A percentile compares a stretch with the other conserved stretches of the same genome.
phyloP scores from a whole-genome alignment of 1,140 invertebrate genomes.

The Ceratoteleas bidentatus region DNA sequence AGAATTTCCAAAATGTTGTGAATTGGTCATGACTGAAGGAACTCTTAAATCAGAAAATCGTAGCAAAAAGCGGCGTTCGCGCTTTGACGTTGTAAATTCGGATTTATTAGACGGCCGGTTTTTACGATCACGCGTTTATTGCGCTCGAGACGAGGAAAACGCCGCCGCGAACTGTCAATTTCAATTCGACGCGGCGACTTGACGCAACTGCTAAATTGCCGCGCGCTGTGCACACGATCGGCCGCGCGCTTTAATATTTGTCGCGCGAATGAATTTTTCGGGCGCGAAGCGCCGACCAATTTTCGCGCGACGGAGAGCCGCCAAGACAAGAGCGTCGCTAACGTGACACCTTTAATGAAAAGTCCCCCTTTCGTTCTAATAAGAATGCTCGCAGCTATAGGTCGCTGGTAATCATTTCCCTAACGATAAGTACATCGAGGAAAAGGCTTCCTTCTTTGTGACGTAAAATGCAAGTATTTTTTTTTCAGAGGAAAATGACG shows the following conservation, averaged over 20 bases:
- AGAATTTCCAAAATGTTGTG: too few relatives aligned
- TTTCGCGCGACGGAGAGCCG: too few relatives aligned
- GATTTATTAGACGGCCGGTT: slow-evolving; percentile 6
- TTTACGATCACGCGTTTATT: slow-evolving; percentile 18
- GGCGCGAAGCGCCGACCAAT: too few relatives aligned
- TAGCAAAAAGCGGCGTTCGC: neutral
- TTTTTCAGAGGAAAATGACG: too few relatives aligned
- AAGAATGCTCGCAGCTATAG: slow-evolving; percentile 50
- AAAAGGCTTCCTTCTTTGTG: too few relatives aligned
- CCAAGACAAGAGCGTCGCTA: slow-evolving; percentile 4
- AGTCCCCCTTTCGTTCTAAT: slow-evolving; percentile 29
- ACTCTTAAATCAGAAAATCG: too few relatives aligned
- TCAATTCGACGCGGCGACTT: slow-evolving; percentile 12
- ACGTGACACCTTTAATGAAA: slow-evolving; percentile 36
- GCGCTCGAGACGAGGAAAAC: slow-evolving; percentile 5
- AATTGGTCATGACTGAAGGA: too few relatives aligned
- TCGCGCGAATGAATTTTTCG: slow-evolving; percentile 12
- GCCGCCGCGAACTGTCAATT: slow-evolving; percentile 13
- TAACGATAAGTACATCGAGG: slow-evolving; percentile 17
- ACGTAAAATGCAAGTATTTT: too few relatives aligned
- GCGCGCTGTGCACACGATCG: neutral
- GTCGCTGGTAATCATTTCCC: slow-evolving; percentile 31
- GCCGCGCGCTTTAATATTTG: slow-evolving; percentile 16
- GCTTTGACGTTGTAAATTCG: slow-evolving; percentile 4
- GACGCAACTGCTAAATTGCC: slow-evolving; percentile 9